A percentile compares a stretch with the other conserved stretches of the same genome.
Conservation (phyloP, 1,140 invertebrate genomes). For the Drosophila tristis region DNA sequence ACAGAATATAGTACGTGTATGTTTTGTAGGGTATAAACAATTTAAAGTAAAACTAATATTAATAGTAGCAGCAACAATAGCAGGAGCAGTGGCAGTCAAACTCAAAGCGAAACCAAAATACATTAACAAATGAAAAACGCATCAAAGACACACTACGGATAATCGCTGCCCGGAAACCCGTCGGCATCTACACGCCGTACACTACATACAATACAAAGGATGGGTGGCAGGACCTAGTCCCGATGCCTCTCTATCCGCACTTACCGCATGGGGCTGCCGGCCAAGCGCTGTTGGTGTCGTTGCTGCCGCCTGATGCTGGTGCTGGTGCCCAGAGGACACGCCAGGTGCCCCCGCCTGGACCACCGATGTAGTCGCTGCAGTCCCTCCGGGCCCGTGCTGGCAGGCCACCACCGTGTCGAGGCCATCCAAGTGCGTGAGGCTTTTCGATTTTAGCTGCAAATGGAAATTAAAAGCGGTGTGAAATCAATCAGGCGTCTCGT, state of each 20-base stretch:
- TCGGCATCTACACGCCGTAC: neutral
- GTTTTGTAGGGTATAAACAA: neutral
- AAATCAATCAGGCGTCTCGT: constrained; percentile 36
- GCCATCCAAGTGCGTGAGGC: constrained; percentile 83
- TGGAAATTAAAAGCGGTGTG: constrained; percentile 34
- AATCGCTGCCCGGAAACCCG: no score
- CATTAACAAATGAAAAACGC: no score
- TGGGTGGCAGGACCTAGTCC: constrained; percentile 1
- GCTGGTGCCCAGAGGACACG: constrained; percentile 5
- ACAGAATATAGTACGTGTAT: neutral
- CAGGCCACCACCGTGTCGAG: constrained; percentile 74
- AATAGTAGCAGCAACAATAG: no score
- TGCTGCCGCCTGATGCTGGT: constrained; percentile 19
- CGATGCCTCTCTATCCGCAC: constrained; percentile 1
- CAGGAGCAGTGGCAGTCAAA: no score
- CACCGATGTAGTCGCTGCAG: constrained; percentile 11
- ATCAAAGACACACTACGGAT: no score
- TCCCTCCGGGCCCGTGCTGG: constrained; percentile 56
- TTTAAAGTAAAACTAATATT: no score
- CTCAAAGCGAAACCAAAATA: no score
- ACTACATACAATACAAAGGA: constrained; percentile 16
- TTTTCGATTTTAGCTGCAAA: constrained; percentile 84
- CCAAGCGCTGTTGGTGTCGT: constrained; percentile 40
- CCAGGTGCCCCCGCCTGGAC: neutral
- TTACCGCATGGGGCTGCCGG: constrained; percentile 60